Percentiles rank a stretch among this genome's conserved stretches.
phyloP scores from a whole-genome alignment of 2,888 invertebrate genomes.

The Halocaridina rubra region DNA sequence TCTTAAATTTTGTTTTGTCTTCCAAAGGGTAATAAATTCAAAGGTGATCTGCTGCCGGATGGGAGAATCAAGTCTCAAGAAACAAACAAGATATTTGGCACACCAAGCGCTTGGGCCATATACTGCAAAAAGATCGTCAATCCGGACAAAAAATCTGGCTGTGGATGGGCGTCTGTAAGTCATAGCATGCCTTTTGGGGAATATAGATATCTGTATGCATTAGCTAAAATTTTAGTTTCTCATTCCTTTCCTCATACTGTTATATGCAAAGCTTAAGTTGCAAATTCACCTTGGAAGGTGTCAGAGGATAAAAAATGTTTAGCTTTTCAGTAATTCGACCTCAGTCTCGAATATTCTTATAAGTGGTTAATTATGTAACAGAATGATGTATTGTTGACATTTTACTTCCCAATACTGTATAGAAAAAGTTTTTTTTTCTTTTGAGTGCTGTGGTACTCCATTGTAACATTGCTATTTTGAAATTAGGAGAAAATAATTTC shows the following conservation, averaged over 20 bases:
- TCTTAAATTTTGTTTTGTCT: slow-evolving; percentile 43
- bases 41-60: slow-evolving; percentile 85
- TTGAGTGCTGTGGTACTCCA: too few relatives aligned
- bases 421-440: too few relatives aligned
- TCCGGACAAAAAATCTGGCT: slow-evolving; percentile 90
- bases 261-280: neutral
- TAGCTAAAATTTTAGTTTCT: neutral
- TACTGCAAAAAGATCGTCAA: slow-evolving; percentile 91
- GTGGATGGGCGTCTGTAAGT: slow-evolving; percentile 93
- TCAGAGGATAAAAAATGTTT: too few relatives aligned
- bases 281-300: too few relatives aligned
- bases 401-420: too few relatives aligned
- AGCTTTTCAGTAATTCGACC: too few relatives aligned
- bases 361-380: too few relatives aligned
- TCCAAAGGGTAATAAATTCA: slow-evolving; percentile 85
- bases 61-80: slow-evolving; percentile 91
- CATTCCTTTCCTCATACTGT: neutral
- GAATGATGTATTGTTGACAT: too few relatives aligned
- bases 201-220: neutral
- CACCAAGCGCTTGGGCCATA: slow-evolving; percentile 93
- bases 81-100: slow-evolving; percentile 86
- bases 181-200: neutral
- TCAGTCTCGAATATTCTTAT: too few relatives aligned
- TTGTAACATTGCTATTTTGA: too few relatives aligned
- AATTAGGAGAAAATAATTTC: too few relatives aligned